Evolutionary conservation across 1,140 invertebrate species (phyloP).

Genomic region (Wasmannia auropunctata): DNA sequence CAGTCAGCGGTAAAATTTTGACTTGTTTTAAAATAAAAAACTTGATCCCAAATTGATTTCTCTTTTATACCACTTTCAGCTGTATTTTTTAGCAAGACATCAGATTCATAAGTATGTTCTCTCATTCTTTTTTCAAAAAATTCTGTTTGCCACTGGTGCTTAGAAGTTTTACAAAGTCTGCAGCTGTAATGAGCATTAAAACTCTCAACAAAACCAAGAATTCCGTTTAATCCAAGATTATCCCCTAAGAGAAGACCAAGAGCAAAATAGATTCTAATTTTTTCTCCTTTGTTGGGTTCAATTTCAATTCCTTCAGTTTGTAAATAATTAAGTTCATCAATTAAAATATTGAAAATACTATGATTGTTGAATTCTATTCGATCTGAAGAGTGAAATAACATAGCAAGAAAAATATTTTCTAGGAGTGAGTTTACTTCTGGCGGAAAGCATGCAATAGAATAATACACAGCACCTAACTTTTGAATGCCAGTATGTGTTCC

Average conservation of each 20-base stretch:
- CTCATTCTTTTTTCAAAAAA: conserved; percentile 13
- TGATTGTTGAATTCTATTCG: background rate
- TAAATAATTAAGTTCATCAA: conserved; percentile 17
- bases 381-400: conserved; percentile 18
- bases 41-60: conserved; percentile 6
- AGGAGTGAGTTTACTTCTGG: background rate
- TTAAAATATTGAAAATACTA: conserved; percentile 30
- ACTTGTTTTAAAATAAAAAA: conserved; percentile 10
- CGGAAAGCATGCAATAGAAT: background rate
- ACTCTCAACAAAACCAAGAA: conserved; percentile 19
- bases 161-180: conserved; percentile 21
- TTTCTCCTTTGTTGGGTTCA: conserved; percentile 26
- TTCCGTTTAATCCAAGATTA: conserved; percentile 27
- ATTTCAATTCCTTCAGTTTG: conserved; percentile 13
- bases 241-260: background rate
- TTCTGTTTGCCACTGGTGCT: background rate
- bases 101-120: conserved; percentile 6
- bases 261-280: conserved; percentile 3
- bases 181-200: conserved; percentile 10
- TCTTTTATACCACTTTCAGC: conserved; percentile 15
- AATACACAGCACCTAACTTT: conserved; percentile 14
- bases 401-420: conserved; percentile 16
- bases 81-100: conserved; percentile 8
- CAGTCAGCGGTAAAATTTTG: background rate
- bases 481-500: conserved; percentile 15